phyloP scores from a whole-genome alignment of 1,140 invertebrate genomes.

The honey bee (Apis mellifera) region DNA sequence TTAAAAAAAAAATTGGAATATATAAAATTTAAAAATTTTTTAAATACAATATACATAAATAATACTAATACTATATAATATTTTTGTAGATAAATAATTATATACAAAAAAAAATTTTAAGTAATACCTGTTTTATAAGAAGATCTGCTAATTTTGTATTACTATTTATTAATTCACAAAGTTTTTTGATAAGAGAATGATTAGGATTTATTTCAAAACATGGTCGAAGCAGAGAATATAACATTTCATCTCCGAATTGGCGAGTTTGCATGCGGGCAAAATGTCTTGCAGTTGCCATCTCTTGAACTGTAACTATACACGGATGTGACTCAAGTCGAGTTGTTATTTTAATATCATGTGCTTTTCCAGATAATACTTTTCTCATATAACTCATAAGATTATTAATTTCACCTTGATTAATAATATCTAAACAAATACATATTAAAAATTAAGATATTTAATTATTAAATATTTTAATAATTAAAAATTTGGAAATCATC shows the following conservation, averaged over 20 bases:
- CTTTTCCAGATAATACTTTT: conserved; percentile 87
- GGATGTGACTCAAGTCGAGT: conserved; percentile 93
- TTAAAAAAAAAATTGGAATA: conserved; percentile 3
- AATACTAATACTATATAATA: no score
- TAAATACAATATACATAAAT: not conserved
- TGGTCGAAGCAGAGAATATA: conserved; percentile 93
- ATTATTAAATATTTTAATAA: not conserved
- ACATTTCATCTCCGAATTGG: conserved; percentile 91
- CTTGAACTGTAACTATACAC: conserved; percentile 95
- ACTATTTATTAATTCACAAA: conserved; percentile 87
- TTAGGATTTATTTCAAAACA: conserved; percentile 96
- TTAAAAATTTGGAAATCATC: conserved; percentile 33
- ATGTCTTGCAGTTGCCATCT: conserved; percentile 97
- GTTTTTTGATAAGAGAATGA: conserved; percentile 95
- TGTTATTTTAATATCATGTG: conserved; percentile 91
- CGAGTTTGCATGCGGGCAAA: conserved; percentile 95
- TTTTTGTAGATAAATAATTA: not conserved
- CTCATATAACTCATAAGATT: conserved; percentile 91
- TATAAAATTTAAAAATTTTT: not conserved
- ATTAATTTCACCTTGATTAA: conserved; percentile 88
- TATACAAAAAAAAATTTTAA: not conserved
- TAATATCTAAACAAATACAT: conserved; percentile 83
- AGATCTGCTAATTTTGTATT: conserved; percentile 92
- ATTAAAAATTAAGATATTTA: conserved; percentile 34
- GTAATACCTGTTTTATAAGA: conserved; percentile 91